phyloP scores from a whole-genome alignment of 2,113 vertebrate genomes.

The Microcebus lehilahytsara region DNA sequence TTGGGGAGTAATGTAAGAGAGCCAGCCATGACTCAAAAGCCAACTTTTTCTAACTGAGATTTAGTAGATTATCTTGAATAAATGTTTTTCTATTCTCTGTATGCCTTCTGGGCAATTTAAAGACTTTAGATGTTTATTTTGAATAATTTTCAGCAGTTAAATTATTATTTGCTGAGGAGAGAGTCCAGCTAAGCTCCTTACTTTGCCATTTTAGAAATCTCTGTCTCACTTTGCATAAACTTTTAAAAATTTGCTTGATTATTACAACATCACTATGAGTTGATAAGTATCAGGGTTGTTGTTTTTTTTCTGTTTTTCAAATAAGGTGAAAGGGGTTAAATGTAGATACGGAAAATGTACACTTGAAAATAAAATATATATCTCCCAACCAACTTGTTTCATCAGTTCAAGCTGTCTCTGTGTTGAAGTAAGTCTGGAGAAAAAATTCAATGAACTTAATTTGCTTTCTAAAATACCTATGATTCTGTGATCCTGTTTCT shows the following conservation, averaged over 20 bases:
- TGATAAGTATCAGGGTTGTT: not conserved
- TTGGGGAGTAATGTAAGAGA: not conserved
- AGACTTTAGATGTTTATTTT: not conserved
- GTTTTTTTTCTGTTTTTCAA: conserved; percentile 35
- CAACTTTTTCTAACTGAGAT: not conserved
- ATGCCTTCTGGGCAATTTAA: not conserved
- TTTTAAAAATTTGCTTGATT: not conserved
- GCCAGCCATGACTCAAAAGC: not conserved
- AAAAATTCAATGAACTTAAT: conserved; percentile 17
- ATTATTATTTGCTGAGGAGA: not conserved
- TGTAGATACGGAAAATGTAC: conserved; percentile 19
- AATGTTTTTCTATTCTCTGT: not conserved
- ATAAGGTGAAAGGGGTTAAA: conserved; percentile 16
- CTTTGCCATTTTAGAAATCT: too few species aligned
- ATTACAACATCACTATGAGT: not conserved
- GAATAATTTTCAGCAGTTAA: not conserved
- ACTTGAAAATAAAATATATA: conserved; percentile 8
- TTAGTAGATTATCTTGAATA: not conserved
- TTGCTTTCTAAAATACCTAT: not conserved
- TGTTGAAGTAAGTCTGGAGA: not conserved
- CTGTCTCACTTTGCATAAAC: not conserved
- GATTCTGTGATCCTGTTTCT: not conserved
- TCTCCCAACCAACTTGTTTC: not conserved
- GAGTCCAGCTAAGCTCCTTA: not conserved
- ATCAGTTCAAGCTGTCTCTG: not conserved